Evolutionary conservation across 2,797 vertebrate genomes (phyloP).

Genomic region (Petrocephalus schoutedeni): DNA sequence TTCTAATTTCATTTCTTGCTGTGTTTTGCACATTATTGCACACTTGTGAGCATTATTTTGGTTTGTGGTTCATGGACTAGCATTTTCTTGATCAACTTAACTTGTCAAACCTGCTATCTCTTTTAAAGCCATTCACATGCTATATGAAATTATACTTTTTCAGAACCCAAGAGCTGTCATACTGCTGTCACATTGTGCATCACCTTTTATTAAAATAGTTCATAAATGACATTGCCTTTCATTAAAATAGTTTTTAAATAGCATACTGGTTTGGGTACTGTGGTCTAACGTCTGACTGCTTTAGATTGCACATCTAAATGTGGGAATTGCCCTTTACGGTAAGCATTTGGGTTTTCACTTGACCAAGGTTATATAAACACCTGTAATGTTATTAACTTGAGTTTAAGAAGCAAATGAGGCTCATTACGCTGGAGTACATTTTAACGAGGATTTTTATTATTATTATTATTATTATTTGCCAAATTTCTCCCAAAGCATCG

Average conservation of each 20-base stretch:
- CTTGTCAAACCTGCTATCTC: background rate
- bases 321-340: background rate
- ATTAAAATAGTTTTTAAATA: background rate
- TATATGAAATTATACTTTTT: background rate
- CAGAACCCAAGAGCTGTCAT: background rate
- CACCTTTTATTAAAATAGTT: background rate
- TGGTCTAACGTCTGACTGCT: background rate
- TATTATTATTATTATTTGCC: background rate
- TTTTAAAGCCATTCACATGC: background rate
- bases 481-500: background rate
- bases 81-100: background rate
- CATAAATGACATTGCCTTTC: background rate
- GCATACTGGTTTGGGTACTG: background rate
- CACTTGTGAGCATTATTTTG: background rate
- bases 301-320: background rate
- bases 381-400: background rate
- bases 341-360: background rate
- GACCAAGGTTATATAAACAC: background rate
- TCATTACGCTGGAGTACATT: background rate
- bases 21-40: slow-evolving; percentile 1
- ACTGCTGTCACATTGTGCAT: background rate
- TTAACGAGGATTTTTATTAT: background rate
- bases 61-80: background rate
- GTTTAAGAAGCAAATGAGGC: background rate
- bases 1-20: background rate